These are phyloP conservation scores for Drosophila erecta DNA, from an alignment of 1,140 invertebrate genomes.

Conservation along the genomic window DNA sequence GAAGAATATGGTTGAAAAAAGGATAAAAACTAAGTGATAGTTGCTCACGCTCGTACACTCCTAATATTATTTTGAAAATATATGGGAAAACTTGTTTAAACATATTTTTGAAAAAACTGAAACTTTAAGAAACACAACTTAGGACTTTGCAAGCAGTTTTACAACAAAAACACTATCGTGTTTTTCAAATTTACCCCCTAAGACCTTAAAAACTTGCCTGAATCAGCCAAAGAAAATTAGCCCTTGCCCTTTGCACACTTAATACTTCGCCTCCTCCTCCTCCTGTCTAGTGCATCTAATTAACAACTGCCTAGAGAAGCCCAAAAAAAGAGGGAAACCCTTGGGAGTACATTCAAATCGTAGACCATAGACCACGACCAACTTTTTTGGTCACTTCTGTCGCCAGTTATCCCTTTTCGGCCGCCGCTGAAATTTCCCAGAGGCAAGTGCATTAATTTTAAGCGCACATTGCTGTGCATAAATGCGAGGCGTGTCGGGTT, in stretches of 20 bases:
- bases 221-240: conserved; percentile 3
- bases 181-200: conserved; percentile 11
- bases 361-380: conserved; percentile 27
- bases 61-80: too few species aligned
- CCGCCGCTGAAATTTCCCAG: conserved; percentile 37
- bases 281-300: conserved; percentile 59
- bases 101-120: too few species aligned
- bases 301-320: conserved; percentile 50
- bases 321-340: conserved; percentile 11
- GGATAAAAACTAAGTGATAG: not conserved
- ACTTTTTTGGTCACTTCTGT: conserved; percentile 72
- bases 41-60: too few species aligned
- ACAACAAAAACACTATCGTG: not conserved
- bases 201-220: conserved; percentile 32
- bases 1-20: not conserved
- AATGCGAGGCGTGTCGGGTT: conserved; percentile 78
- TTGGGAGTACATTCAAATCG: conserved; percentile 32
- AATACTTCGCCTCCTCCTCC: not conserved
- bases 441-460: conserved; percentile 76
- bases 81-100: too few species aligned
- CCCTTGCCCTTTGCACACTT: not conserved
- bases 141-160: not conserved
- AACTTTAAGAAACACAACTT: not conserved
- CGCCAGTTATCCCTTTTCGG: conserved; percentile 15
- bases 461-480: conserved; percentile 80